phyloP scores from a whole-genome alignment of 2,888 invertebrate genomes.

The Amiota minor region DNA sequence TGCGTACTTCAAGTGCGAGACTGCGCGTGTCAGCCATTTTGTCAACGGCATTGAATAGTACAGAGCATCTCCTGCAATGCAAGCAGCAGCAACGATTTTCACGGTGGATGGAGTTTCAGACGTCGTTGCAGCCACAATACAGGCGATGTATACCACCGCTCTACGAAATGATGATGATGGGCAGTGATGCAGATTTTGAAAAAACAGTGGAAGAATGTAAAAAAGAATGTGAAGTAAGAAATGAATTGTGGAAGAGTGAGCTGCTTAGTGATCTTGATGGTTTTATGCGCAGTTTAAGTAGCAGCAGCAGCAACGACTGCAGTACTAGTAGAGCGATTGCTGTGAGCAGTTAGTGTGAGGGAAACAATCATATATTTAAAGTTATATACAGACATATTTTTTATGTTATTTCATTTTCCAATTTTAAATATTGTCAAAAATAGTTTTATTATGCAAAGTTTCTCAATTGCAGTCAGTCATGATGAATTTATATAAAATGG shows the following conservation, averaged over 20 bases:
- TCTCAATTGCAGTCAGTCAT: constrained; percentile 72
- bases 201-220: constrained; percentile 54
- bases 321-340: constrained; percentile 47
- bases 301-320: constrained; percentile 45
- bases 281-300: constrained; percentile 76
- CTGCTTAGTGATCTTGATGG: constrained; percentile 75
- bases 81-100: constrained; percentile 76
- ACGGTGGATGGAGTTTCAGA: constrained; percentile 74
- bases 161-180: constrained; percentile 4
- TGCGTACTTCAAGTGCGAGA: constrained; percentile 73
- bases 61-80: constrained; percentile 75
- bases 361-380: constrained; percentile 47
- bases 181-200: constrained; percentile 34
- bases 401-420: constrained; percentile 43
- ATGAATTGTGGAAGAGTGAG: constrained; percentile 74
- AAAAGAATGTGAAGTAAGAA: constrained; percentile 58
- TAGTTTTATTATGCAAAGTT: constrained; percentile 72
- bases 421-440: constrained; percentile 49
- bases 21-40: constrained; percentile 77
- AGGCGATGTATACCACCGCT: constrained; percentile 28
- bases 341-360: constrained; percentile 50
- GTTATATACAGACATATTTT: neutral
- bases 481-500: constrained; percentile 50
- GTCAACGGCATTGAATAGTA: constrained; percentile 74
- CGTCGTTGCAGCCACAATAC: constrained; percentile 65